Conservation (phyloP, 1,140 invertebrate genomes). For the Pseudomyrmex flavicornis region DNA sequence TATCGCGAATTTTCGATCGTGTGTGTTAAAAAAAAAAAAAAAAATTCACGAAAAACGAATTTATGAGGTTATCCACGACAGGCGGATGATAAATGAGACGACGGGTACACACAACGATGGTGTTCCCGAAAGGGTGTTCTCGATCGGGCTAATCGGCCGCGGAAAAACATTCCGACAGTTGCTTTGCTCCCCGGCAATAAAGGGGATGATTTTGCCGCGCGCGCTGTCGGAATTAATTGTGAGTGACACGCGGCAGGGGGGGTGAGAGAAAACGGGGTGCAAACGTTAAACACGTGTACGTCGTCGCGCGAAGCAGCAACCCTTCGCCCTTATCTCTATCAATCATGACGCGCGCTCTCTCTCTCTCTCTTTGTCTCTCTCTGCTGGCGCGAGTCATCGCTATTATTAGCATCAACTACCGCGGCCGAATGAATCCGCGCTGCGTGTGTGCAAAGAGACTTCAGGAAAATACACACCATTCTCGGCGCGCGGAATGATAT, state of each 20-base stretch:
- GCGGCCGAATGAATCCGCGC: too few species aligned
- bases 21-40: background rate
- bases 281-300: background rate
- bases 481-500: constrained; percentile 1
- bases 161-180: background rate
- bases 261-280: background rate
- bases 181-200: background rate
- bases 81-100: background rate
- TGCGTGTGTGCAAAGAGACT: background rate
- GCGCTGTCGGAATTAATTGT: background rate
- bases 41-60: background rate
- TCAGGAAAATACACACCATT: constrained; percentile 6
- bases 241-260: background rate
- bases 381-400: background rate
- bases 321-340: constrained; percentile 12
- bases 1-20: background rate
- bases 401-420: background rate
- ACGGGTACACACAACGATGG: background rate
- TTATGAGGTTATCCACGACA: background rate
- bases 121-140: background rate
- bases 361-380: background rate
- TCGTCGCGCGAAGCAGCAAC: background rate
- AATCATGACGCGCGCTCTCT: background rate
- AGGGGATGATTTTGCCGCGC: background rate
- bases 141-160: background rate